Conservation (phyloP, 2,888 invertebrate species). For the Apodemia hepburni region DNA sequence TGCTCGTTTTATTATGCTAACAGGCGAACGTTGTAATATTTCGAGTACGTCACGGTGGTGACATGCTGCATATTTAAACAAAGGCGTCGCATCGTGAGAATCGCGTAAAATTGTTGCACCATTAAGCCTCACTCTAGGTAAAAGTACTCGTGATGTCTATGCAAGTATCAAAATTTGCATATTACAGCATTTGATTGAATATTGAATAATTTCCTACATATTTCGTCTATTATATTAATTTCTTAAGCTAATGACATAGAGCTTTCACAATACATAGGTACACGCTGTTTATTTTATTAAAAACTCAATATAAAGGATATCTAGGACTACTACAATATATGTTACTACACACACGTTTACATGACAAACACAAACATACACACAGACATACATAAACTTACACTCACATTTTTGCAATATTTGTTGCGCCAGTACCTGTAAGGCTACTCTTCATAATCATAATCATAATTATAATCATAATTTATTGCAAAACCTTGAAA, state of each 20-base stretch:
- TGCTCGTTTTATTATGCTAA: slow-evolving; percentile 72
- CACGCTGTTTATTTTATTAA: no score
- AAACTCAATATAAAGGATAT: no score
- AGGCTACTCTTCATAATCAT: no score
- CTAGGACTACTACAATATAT: no score
- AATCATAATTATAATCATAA: no score
- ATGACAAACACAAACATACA: no score
- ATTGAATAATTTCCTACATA: neutral
- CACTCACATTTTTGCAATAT: no score
- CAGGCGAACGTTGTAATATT: slow-evolving; percentile 67
- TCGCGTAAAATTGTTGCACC: slow-evolving; percentile 52
- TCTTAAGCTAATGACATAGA: neutral
- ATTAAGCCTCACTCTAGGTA: slow-evolving; percentile 51
- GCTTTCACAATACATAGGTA: no score
- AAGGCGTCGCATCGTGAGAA: slow-evolving; percentile 48
- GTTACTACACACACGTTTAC: no score
- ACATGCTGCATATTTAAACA: slow-evolving; percentile 68
- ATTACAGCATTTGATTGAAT: neutral
- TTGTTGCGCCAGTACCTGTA: no score
- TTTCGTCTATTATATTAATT: neutral
- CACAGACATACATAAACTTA: no score
- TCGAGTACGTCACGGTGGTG: slow-evolving; percentile 66
- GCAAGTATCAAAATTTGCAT: slow-evolving; percentile 18
- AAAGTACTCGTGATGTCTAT: slow-evolving; percentile 27
- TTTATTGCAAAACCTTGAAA: no score